Base-by-base conservation (phyloP, 1,140 invertebrate species). In the Hydropsyche tenuis region DNA sequence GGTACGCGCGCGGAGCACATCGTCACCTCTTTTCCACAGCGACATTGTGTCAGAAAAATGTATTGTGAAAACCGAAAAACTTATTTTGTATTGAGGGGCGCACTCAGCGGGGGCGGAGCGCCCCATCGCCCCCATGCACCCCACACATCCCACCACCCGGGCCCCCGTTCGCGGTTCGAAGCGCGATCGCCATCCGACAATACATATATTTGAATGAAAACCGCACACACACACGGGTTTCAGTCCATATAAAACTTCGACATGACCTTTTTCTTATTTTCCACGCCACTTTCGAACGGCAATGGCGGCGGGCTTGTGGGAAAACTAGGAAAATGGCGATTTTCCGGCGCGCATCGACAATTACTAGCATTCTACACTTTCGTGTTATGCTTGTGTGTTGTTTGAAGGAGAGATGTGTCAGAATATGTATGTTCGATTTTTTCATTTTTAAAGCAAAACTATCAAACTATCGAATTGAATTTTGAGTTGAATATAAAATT, bases 21-120 rank as follows among this genome's bases (percentile, higher is more conserved):
- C 75, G 63, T 71, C 75, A 76, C 72, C 69, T 77, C 69, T 74
- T 74, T 76, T 74, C 70, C 51, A 53, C 51, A 48, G 45, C 56
- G 48, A 74, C 76, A 74, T 77, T 77, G 76, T 77, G 76, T 77
- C 76, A 75, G 69, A 73, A 75, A 77, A 77, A 75, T 75, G 76
- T 77, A 74, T 77, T 77, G 73, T 77, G 65, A 73, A 73, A 77
- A 77, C 73, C 76, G 60, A 77, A 74, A 76, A 77, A 74, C 76
- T 77, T 77, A 77, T 77, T 77, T 77, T 77, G 68, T 77, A 73
- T 77, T 77, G 76, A 77, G 73, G 65, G 73, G 73, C 43, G 73
- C 48, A 51, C 45, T 69, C 53, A 64, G 60, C 60, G 68, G 69
- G 68, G 69, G 68, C 27, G 68, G 48, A 20, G 23, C 42, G 25